Conservation (phyloP, 2,113 vertebrate genomes). For the Nasalis larvatus region DNA sequence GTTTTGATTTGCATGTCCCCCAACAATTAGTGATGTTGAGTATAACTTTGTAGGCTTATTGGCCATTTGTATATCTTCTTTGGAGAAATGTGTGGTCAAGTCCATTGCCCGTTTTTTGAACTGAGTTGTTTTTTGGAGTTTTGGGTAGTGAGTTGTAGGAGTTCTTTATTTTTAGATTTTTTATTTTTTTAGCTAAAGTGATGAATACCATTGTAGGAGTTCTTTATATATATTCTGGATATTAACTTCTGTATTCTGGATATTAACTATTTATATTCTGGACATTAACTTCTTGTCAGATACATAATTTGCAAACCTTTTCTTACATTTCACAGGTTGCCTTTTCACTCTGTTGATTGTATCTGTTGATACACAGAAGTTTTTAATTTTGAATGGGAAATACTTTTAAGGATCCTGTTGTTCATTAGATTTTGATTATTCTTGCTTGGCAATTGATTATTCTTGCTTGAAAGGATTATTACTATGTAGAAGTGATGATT, state of each 20-base stretch:
- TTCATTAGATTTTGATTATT: slow-evolving; percentile 5
- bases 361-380: neutral
- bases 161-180: neutral
- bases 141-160: neutral
- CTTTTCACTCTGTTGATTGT: neutral
- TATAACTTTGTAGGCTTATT: neutral
- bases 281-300: neutral
- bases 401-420: neutral
- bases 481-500: neutral
- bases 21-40: slow-evolving; percentile 10
- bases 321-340: neutral
- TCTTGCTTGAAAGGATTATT: slow-evolving; percentile 12
- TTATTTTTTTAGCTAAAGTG: neutral
- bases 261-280: neutral
- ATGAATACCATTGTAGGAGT: neutral
- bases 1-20: slow-evolving; percentile 6
- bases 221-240: neutral
- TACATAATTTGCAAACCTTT: neutral
- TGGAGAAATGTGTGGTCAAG: neutral
- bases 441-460: neutral
- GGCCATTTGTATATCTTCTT: neutral
- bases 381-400: neutral
- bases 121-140: neutral
- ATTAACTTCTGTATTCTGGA: neutral
- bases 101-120: slow-evolving; percentile 16